Evolutionary conservation across 2,113 vertebrate genomes (phyloP), one percentile per base, ranked within the genome.

Genomic region (Cygnus atratus): DNA sequence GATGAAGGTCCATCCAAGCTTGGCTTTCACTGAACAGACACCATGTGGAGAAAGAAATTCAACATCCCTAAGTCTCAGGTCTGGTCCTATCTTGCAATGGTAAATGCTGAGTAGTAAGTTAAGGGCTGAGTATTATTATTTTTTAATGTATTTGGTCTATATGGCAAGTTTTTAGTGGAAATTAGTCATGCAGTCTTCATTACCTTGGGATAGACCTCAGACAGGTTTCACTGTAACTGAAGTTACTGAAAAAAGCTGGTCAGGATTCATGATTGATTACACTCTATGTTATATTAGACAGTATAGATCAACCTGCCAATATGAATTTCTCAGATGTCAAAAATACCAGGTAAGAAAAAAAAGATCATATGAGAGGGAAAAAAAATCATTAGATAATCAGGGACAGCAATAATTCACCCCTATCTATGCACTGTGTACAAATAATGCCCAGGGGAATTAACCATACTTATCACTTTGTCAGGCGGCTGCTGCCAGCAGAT

Each of bases 301-400:
- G 91, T 91, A 95, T 97, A 97, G 97, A 98, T 98, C 97, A 98
- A 89, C 97, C 96, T 98, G 98, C 97, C 98, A 98, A 98, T 98
- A 98, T 93, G 97, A 98, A 98, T 98, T 98, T 97, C 93, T 97
- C 91, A 93, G 96, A 97, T 95, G 97, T 97, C 98, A 98, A 97
- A 98, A 98, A 96, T 89, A 96, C 79, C 84, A 81, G 79, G 81
- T 96, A 92, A 80, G 72, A 80, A 96, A 93, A 97, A 95, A 96
- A 96, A 97, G 93, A 96, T 97, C 87, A 89, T 96, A 95, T 79
- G 86, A 97, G 96, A 97, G 83, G 70, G 95, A 33, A 95, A 96
- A 75, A 97, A 98, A 98, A 98, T 98, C 96, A 98, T 98, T 98
- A 97, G 95, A 95, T 89, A 94, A 96, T 97, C 95, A 96, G 97